Evolutionary conservation across 1,140 invertebrate genomes (phyloP).

Genomic region (Hestina assimilis): DNA sequence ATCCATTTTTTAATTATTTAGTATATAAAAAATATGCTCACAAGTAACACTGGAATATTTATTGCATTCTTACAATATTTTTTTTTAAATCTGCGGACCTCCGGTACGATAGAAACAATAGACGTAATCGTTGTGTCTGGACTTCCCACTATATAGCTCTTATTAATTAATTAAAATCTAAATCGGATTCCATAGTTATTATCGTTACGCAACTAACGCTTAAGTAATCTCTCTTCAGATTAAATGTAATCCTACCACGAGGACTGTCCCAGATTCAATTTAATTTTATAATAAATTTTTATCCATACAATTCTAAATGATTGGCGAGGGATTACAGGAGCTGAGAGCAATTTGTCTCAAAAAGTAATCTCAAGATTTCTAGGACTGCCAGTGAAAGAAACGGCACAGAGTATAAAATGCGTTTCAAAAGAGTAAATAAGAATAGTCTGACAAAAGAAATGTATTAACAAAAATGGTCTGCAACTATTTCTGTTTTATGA

Average conservation of each 20-base stretch:
- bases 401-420: background rate
- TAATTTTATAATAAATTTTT: background rate
- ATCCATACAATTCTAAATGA: background rate
- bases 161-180: too few relatives aligned
- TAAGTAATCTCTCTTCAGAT: background rate
- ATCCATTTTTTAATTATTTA: background rate
- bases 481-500: background rate
- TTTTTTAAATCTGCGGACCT: too few relatives aligned
- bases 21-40: too few relatives aligned
- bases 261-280: background rate
- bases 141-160: too few relatives aligned
- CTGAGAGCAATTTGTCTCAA: conserved; percentile 3
- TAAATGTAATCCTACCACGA: background rate
- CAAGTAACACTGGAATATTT: too few relatives aligned
- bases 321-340: conserved; percentile 2
- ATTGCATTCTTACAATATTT: too few relatives aligned
- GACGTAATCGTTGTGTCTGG: too few relatives aligned
- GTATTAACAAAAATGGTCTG: background rate
- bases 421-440: background rate
- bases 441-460: background rate
- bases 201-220: too few relatives aligned
- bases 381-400: background rate
- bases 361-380: conserved; percentile 1
- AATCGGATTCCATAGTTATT: too few relatives aligned
- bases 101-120: too few relatives aligned